Base-by-base conservation (phyloP, 2,797 vertebrate species). In the Sebastes cheni region DNA sequence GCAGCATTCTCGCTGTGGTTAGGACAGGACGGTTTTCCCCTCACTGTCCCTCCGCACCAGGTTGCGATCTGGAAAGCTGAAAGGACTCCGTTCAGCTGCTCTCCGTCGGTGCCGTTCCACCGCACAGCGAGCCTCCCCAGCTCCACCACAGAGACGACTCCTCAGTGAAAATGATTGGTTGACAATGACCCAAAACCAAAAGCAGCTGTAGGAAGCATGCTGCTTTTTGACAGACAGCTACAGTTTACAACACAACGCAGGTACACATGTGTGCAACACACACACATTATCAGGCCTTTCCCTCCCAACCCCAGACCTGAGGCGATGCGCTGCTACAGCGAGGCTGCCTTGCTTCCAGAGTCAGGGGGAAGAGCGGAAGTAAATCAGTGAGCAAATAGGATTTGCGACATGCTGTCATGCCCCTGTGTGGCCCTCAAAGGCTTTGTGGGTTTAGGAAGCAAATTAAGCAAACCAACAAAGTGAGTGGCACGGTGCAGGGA, bases 401-500 rank as follows among this genome's bases (percentile, higher is more conserved):
- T 90, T 82, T 83, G 88, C 61, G 11, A 89, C 83, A 78, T 78
- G 85, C 86, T 91, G 89, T 86, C 84, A 80, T 74, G 82, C 82
- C 78, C 85, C 83, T 79, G 79, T 90, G 88, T 89, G 89, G 93
- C 79, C 75, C 77, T 89, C 87, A 89, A 90, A 94, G 88, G 85
- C 87, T 86, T 87, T 91, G 93, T 82, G 93, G 93, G 71, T 88
- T 92, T 77, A 75, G 75, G 84, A 89, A 92, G 86, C 89, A 93
- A 93, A 95, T 89, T 93, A 91, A 91, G 87, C 87, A 87, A 92
- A 94, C 89, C 90, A 81, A 87, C 88, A 85, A 85, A 90, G 90
- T 88, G 81, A 94, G 89, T 87, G 93, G 88, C 91, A 91, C 60
- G 58, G 75, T 78, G 76, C 85, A 84, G 81, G 89, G 89, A 91